Conservation (phyloP, 2,888 invertebrate genomes). For the Apoda limacodes region DNA sequence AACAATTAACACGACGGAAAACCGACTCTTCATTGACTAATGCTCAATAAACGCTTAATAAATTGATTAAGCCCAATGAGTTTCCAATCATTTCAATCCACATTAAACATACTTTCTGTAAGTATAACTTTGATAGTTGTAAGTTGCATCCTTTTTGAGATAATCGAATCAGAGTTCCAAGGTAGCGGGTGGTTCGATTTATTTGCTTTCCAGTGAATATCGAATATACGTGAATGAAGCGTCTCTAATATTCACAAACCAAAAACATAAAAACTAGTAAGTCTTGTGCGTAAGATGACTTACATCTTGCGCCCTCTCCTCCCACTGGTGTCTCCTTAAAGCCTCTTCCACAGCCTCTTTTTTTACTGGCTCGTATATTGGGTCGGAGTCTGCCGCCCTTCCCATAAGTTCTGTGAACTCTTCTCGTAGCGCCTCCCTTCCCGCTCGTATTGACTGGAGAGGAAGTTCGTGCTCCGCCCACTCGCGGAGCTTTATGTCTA, state of each 20-base stretch:
- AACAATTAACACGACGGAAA: too few relatives aligned
- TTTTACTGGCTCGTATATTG: constrained; percentile 92
- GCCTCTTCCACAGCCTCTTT: constrained; percentile 89
- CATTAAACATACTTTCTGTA: too few relatives aligned
- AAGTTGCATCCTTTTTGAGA: too few relatives aligned
- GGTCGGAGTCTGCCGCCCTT: constrained; percentile 77
- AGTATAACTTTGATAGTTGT: too few relatives aligned
- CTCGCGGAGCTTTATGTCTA: constrained; percentile 94
- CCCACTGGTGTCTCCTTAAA: constrained; percentile 91
- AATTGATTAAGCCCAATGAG: too few relatives aligned
- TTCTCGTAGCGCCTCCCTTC: constrained; percentile 79
- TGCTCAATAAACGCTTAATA: too few relatives aligned
- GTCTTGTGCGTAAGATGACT: too few relatives aligned
- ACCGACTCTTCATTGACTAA: too few relatives aligned
- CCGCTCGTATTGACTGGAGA: constrained; percentile 66
- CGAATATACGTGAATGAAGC: neutral
- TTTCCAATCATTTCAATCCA: too few relatives aligned
- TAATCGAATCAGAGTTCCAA: too few relatives aligned
- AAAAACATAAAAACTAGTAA: neutral
- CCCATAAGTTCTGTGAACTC: constrained; percentile 44
- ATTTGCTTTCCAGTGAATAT: too few relatives aligned
- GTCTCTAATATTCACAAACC: neutral
- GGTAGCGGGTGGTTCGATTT: too few relatives aligned
- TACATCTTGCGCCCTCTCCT: constrained; percentile 81
- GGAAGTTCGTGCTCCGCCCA: constrained; percentile 96